Percentiles rank a stretch among this genome's conserved stretches.
Evolutionary conservation across 2,113 vertebrate species (phyloP).

Genomic region (Platycercus adscitus): DNA sequence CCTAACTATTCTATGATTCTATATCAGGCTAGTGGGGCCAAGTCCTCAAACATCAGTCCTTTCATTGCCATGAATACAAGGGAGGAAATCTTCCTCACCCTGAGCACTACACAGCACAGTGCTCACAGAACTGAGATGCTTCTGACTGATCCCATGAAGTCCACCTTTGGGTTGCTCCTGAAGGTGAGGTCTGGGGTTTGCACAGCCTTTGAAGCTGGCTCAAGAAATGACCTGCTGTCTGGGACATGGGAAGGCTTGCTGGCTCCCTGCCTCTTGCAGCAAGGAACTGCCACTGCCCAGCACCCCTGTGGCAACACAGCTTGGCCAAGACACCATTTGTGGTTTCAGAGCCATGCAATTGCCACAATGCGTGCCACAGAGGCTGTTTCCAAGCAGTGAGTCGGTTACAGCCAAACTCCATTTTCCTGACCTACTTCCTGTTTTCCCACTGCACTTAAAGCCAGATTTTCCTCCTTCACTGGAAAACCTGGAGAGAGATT

Average conservation of each 20-base stretch:
- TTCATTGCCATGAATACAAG: neutral
- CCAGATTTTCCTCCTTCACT: neutral
- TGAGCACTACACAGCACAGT: neutral
- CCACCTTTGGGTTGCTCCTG: neutral
- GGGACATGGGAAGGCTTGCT: neutral
- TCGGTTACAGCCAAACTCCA: neutral
- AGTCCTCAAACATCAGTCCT: neutral
- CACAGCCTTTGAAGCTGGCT: neutral
- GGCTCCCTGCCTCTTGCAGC: neutral
- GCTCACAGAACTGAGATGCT: neutral
- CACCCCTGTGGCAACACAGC: neutral
- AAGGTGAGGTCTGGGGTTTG: neutral
- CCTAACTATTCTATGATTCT: too few relatives aligned
- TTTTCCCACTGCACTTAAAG: neutral
- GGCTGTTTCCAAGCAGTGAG: neutral
- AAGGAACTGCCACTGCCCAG: neutral
- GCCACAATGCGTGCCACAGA: neutral
- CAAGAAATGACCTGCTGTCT: neutral
- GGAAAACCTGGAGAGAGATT: neutral
- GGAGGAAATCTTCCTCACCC: neutral
- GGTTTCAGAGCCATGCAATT: neutral
- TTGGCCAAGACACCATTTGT: neutral
- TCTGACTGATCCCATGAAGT: neutral
- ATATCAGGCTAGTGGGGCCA: neutral
- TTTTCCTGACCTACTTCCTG: neutral